Evolutionary conservation across 2,797 vertebrate genomes (phyloP).

Genomic region (Phalloptychus januarius): DNA sequence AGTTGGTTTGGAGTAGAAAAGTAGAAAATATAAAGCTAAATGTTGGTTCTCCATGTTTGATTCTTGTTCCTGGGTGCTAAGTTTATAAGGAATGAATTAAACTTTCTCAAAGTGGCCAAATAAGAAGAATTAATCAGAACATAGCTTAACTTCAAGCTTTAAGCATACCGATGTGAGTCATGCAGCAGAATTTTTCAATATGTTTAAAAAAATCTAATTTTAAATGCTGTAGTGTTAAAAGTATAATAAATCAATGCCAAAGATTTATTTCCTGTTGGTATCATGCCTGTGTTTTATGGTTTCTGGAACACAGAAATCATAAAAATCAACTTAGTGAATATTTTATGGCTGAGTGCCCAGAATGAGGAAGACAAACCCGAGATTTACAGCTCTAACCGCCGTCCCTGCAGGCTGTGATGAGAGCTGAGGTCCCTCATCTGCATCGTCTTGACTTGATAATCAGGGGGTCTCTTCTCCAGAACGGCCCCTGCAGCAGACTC

Average conservation of each 20-base stretch:
- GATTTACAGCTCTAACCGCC: constrained; percentile 37
- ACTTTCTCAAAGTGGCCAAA: neutral
- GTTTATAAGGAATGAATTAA: too few species aligned
- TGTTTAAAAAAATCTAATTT: neutral
- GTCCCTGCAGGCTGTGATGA: constrained; percentile 39
- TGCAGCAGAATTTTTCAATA: neutral
- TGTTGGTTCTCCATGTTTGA: too few species aligned
- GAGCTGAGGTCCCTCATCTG: constrained; percentile 30
- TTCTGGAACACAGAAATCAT: neutral
- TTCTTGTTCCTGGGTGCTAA: too few species aligned
- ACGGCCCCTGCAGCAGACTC: constrained; percentile 17
- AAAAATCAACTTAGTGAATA: neutral
- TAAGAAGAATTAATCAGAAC: neutral
- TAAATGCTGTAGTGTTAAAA: neutral
- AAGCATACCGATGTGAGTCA: neutral
- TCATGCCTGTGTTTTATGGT: neutral
- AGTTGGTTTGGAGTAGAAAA: too few species aligned
- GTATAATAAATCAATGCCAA: neutral
- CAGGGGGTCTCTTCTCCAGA: constrained; percentile 50
- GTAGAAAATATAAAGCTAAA: too few species aligned
- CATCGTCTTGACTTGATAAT: constrained; percentile 62
- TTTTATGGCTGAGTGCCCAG: neutral
- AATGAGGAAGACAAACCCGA: constrained; percentile 18
- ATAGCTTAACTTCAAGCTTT: neutral
- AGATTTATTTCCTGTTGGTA: neutral